Evolutionary conservation across 1,140 invertebrate species (phyloP), one percentile per base, ranked within the genome.

Genomic region (Drosophila ercepeae): DNA sequence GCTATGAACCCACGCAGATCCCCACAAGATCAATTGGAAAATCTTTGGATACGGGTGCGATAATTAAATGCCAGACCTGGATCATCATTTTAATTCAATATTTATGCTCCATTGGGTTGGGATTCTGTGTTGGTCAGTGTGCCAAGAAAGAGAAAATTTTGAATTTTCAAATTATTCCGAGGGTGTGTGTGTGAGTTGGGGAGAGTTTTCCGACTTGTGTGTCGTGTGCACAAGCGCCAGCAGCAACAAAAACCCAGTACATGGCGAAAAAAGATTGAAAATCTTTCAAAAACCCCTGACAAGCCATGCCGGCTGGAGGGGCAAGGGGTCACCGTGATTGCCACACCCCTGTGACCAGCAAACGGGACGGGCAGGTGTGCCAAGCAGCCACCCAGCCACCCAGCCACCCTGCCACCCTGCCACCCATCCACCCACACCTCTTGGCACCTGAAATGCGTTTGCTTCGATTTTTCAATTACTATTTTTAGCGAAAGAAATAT

Each of bases 141-240:
- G 49, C 32, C 36, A 42, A 48, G 60, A 8, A 54, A 55, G 13
- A 45, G 42, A 52, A 42, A 42, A 21, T 29, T 64, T 59, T 64
- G 16, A 52, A 19, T 25, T 67, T 57, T 57, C 45, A 25, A 42
- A 41, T 41, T 42, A 32, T 42, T 29, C 5, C 52, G 48, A 19
- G 18, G 36, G 19, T 61, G 32, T 29, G 7, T 53, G 36, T 58
- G 25, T 61, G 49, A 49, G 36, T 60, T 74, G 58, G 46, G 64
- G 41, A 39, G 36, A 39, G 36, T 16, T 16, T 39, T 39, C 36
- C 42, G 52, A 65, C 68, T 84, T 84, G 81, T 84, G 81, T 84
- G 81, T 86, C 81, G 81, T 86, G 81, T 86, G 81, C 81, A 86
- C 50, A 86, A 86, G 82, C 81, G 82, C 82, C 76, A 65, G 27